These are phyloP conservation scores for Drosophila persimilis DNA, from an alignment of 1,140 invertebrate genomes.

Conservation along the genomic window DNA sequence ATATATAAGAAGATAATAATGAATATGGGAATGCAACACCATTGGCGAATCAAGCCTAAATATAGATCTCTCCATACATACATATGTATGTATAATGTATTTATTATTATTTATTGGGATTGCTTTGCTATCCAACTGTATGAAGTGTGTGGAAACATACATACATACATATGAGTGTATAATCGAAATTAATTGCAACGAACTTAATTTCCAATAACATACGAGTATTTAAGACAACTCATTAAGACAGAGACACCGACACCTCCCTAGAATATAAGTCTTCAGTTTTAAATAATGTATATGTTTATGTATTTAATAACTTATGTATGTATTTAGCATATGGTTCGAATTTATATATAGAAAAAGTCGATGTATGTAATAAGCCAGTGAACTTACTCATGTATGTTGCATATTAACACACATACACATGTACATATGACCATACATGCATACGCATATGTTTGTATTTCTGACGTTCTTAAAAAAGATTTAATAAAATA, in stretches of 20 bases:
- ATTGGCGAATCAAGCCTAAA: no score
- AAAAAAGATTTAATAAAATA: constrained; percentile 54
- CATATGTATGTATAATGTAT: no score
- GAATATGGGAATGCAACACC: no score
- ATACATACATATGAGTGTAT: neutral
- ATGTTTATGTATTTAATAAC: no score
- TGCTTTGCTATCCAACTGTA: no score
- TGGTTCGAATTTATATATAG: constrained; percentile 66
- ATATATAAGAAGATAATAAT: no score
- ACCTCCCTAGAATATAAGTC: constrained; percentile 44
- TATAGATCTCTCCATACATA: no score
- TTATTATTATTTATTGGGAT: no score
- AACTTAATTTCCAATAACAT: constrained; percentile 39
- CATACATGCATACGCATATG: constrained; percentile 29
- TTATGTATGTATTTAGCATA: neutral
- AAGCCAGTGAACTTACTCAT: constrained; percentile 14
- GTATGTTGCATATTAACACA: constrained; percentile 40
- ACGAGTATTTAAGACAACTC: constrained; percentile 22
- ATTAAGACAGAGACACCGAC: constrained; percentile 37
- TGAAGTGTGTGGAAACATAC: no score
- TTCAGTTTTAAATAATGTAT: constrained; percentile 39
- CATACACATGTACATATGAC: constrained; percentile 19
- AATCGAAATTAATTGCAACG: constrained; percentile 58
- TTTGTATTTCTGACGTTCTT: constrained; percentile 7
- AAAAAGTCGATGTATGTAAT: neutral